A percentile compares a stretch with the other conserved stretches of the same genome.
These are phyloP conservation scores for Antrozous pallidus DNA, from an alignment of 2,797 vertebrate species.

Conservation along the genomic window DNA sequence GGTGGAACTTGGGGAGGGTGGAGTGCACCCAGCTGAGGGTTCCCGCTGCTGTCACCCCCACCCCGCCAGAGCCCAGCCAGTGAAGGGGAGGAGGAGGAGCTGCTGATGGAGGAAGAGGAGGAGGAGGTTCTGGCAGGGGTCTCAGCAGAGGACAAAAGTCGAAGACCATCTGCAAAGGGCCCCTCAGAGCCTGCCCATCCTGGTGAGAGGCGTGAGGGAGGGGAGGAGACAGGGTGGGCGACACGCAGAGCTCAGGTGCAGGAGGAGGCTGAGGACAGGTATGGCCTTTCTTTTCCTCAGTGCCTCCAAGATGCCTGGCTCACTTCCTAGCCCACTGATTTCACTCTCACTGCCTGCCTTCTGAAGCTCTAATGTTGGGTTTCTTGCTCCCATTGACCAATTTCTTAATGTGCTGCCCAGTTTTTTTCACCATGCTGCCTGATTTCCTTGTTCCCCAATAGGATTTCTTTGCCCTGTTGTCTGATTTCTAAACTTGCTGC, in stretches of 20 bases:
- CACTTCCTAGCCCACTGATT: not conserved
- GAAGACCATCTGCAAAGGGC: slow-evolving; percentile 74
- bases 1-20: not conserved
- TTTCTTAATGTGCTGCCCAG: not conserved
- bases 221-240: not conserved
- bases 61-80: slow-evolving; percentile 88
- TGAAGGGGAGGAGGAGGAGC: slow-evolving; percentile 94
- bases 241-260: not conserved
- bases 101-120: slow-evolving; percentile 87
- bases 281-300: not conserved
- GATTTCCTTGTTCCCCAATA: not conserved
- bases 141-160: slow-evolving; percentile 86
- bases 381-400: not conserved
- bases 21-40: not conserved
- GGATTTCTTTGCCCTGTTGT: not conserved
- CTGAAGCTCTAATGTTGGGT: not conserved
- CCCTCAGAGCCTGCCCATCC: slow-evolving; percentile 45
- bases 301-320: not conserved
- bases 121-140: slow-evolving; percentile 84
- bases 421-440: not conserved
- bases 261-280: not conserved
- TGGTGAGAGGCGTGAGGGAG: not conserved
- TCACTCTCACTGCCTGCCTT: not conserved
- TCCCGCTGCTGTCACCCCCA: accelerated
- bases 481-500: not conserved